These are phyloP conservation scores for Brachionus sp. DNA, from an alignment of 1,140 invertebrate species.

Conservation along the genomic window DNA sequence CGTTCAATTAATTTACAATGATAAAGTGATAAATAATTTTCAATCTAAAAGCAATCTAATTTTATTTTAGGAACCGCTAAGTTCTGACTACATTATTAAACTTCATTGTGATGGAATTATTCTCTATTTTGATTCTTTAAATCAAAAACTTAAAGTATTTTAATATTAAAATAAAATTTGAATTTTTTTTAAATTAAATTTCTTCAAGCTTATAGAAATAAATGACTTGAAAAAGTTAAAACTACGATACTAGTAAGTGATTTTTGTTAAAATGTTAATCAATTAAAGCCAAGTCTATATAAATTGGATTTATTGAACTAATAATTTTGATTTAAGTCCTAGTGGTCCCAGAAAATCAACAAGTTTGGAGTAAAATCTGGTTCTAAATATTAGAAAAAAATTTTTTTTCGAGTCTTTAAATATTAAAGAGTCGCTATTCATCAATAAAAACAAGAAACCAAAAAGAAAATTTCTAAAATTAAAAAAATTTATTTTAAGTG, in stretches of 20 bases:
- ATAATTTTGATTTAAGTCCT: too few species aligned
- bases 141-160: conserved; percentile 37
- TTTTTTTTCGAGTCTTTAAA: too few species aligned
- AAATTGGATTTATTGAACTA: too few species aligned
- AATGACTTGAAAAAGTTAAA: conserved; percentile 93
- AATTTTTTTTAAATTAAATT: neutral
- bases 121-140: conserved; percentile 35
- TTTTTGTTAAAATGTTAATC: conserved; percentile 46
- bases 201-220: conserved; percentile 77
- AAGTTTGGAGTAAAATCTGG: too few species aligned
- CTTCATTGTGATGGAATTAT: conserved; percentile 28
- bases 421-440: too few species aligned
- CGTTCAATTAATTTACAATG: conserved; percentile 44
- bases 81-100: conserved; percentile 34
- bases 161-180: neutral
- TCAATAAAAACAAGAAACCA: too few species aligned
- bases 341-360: too few species aligned
- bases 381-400: too few species aligned
- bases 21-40: conserved; percentile 15
- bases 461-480: neutral
- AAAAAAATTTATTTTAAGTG: conserved; percentile 62
- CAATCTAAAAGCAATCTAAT: neutral
- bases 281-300: too few species aligned
- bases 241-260: conserved; percentile 83
- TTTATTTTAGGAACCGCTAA: conserved; percentile 15